Evolutionary conservation across 1,140 invertebrate species (phyloP).

Genomic region (Bombus waltoni): DNA sequence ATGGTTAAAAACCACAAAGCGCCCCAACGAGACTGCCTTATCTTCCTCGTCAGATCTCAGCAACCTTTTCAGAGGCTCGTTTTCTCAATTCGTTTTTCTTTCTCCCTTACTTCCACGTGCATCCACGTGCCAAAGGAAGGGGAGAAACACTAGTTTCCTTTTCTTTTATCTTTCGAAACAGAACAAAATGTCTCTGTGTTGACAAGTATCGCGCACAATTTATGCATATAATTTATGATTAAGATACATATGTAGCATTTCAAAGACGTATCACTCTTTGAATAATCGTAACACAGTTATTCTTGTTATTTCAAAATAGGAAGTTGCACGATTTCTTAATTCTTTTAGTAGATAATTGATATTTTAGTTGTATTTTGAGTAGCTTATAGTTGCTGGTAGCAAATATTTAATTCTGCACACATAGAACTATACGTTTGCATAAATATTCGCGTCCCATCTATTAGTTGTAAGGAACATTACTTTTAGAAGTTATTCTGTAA

Average conservation of each 20-base stretch:
- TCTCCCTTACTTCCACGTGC: not conserved
- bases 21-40: conserved; percentile 50
- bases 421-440: too few species aligned
- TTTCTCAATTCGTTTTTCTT: conserved; percentile 55
- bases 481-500: conserved; percentile 20
- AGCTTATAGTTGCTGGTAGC: not conserved
- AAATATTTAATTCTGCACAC: too few species aligned
- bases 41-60: conserved; percentile 45
- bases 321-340: not conserved
- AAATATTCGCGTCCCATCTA: too few species aligned
- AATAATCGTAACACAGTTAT: not conserved
- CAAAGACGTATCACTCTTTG: not conserved
- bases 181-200: not conserved
- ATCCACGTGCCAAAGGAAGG: conserved; percentile 11
- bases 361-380: not conserved
- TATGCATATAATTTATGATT: not conserved
- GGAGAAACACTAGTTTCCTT: not conserved
- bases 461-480: not conserved
- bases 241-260: too few species aligned
- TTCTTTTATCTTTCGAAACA: conserved; percentile 18
- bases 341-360: not conserved
- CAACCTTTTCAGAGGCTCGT: conserved; percentile 55
- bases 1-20: conserved; percentile 67
- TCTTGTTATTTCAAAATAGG: not conserved
- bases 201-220: conserved; percentile 3